Conservation (phyloP, 2,888 invertebrate genomes). For the Alentia gelatinosa region DNA sequence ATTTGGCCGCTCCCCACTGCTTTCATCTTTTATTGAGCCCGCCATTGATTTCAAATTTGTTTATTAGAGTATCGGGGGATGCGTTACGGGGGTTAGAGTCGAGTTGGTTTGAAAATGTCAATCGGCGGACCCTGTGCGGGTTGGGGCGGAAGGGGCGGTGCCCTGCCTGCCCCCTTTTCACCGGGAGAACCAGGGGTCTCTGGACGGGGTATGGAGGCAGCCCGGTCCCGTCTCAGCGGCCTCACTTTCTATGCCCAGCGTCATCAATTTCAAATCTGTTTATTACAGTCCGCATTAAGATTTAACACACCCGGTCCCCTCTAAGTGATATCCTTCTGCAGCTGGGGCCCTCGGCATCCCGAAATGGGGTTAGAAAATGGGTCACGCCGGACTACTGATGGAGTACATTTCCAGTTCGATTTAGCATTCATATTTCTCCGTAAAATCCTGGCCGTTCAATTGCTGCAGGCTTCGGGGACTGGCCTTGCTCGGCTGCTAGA, state of each 20-base stretch:
- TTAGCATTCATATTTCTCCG: constrained; percentile 48
- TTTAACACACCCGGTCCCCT: constrained; percentile 30
- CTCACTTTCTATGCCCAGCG: constrained; percentile 47
- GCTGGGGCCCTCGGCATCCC: not conserved
- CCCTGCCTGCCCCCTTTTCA: not conserved
- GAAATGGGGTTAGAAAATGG: constrained; percentile 49
- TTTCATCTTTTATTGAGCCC: constrained; percentile 46
- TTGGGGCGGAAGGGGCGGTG: not conserved
- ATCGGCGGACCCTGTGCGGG: not conserved
- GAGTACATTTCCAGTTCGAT: constrained; percentile 53
- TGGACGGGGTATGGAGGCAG: not conserved
- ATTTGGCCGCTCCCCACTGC: constrained; percentile 19
- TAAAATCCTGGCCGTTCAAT: constrained; percentile 50
- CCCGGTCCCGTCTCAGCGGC: not conserved
- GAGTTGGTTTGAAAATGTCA: constrained; percentile 53
- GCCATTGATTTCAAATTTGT: constrained; percentile 52
- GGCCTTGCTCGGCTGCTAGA: not conserved
- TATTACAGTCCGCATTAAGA: constrained; percentile 51
- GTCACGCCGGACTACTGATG: constrained; percentile 36
- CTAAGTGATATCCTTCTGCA: constrained; percentile 33
- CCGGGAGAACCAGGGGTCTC: not conserved
- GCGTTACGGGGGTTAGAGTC: constrained; percentile 35
- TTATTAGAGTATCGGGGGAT: constrained; percentile 50
- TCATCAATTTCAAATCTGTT: constrained; percentile 52
- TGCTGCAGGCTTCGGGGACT: constrained; percentile 26